These are phyloP conservation scores for Camelus bactrianus DNA, from an alignment of 2,113 vertebrate species.

Conservation along the genomic window DNA sequence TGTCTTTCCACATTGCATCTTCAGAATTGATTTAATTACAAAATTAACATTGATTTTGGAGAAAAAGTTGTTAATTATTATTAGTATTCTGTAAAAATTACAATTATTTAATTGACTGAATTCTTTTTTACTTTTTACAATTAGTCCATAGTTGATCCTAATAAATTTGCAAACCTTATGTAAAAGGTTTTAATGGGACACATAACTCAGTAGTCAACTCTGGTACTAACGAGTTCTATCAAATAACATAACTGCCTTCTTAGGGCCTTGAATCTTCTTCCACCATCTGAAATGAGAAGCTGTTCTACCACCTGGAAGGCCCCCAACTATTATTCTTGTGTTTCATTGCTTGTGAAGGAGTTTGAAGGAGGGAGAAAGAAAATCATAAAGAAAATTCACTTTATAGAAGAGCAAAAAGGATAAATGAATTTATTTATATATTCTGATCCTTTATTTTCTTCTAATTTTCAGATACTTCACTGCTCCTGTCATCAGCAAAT, in stretches of 20 bases:
- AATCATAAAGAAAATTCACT: constrained; percentile 63
- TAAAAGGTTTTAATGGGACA: constrained; percentile 17
- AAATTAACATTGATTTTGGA: background rate
- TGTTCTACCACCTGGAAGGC: constrained; percentile 56
- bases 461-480: constrained; percentile 42
- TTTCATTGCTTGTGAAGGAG: background rate
- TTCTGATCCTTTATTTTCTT: constrained; percentile 43
- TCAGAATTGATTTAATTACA: background rate
- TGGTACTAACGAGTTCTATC: background rate
- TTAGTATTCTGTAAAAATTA: background rate
- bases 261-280: constrained; percentile 16
- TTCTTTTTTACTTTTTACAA: background rate
- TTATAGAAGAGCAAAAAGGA: background rate
- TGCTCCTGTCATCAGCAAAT: constrained; percentile 63
- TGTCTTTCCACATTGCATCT: background rate
- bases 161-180: background rate
- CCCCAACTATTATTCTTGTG: constrained; percentile 38
- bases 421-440: background rate
- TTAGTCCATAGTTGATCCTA: background rate
- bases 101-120: background rate
- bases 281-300: background rate
- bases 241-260: constrained; percentile 19
- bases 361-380: background rate
- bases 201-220: background rate
- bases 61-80: background rate